Evolutionary conservation across 2,113 vertebrate species (phyloP).

Genomic region (Sisor rabdophorus): DNA sequence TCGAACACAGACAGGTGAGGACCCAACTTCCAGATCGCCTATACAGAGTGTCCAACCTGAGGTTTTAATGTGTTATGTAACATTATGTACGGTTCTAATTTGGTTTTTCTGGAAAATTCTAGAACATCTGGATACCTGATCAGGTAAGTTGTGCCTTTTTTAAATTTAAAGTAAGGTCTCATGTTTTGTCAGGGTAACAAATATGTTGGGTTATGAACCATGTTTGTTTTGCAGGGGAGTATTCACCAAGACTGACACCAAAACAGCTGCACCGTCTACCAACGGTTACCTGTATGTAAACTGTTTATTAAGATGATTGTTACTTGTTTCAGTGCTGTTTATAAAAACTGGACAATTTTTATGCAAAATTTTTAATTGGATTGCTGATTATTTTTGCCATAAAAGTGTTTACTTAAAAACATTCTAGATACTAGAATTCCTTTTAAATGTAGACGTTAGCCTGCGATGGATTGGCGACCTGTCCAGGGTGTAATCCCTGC

Average conservation of each 20-base stretch:
- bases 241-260: constrained; percentile 63
- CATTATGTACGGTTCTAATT: not conserved
- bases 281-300: constrained; percentile 61
- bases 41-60: not conserved
- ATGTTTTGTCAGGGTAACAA: not conserved
- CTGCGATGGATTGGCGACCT: too few relatives aligned
- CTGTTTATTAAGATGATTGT: not conserved
- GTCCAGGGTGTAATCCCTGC: too few relatives aligned
- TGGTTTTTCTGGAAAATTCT: constrained; percentile 34
- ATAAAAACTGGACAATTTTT: not conserved
- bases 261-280: constrained; percentile 44
- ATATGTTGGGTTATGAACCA: not conserved
- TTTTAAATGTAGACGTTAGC: too few relatives aligned
- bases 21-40: not conserved
- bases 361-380: not conserved
- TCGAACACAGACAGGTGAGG: constrained; percentile 57
- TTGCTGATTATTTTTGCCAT: not conserved
- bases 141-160: constrained; percentile 54
- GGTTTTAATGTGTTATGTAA: not conserved
- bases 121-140: constrained; percentile 66
- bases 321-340: too few relatives aligned
- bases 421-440: too few relatives aligned
- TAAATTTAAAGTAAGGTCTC: not conserved
- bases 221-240: constrained; percentile 59
- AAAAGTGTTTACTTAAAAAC: too few relatives aligned